Base-by-base conservation (phyloP, 1,140 invertebrate genomes). In the Ruditapes philippinarum region DNA sequence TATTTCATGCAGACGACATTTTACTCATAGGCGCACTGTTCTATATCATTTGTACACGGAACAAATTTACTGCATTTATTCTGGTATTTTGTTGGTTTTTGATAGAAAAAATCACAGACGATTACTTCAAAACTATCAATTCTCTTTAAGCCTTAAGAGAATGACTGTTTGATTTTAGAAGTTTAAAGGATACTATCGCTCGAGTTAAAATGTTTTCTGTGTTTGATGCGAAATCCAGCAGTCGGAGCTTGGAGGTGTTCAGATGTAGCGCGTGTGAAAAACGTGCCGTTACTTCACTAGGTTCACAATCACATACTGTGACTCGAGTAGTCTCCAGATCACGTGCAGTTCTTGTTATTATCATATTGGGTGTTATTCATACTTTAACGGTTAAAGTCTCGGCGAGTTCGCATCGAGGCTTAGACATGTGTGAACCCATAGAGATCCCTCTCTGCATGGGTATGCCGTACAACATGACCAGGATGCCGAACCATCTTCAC, bases 381-480 rank as follows among this genome's bases (percentile, higher is more conserved):
- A 62, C 65, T 83, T 57, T 83, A n/a, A 45, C 65, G 57, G 25
- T 74, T 19, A 51, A 45, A 28, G 42, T 85, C 4, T 57, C 40
- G 7, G 36, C 62, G 40, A 31, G 81, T 28, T 5, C 81, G 12
- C 80, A 90, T 33, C 74, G 82, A 68, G 79, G 91, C 0, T 83
- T 92, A 62, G 94, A 94, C 51, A 92, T 91, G 38, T 96, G 95
- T 89, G 94, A 95, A 84, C 92, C 93, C 4, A 94, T 96, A 19
- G 87, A 92, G 42, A 94, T 96, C 28, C 94, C 95, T 12, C 90
- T 94, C 91, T 96, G 95, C 57, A 86, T 92, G n/a, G 85, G 91
- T 28, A 95, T 95, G 93, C 93, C 94, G 11, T 96, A 95, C 85
- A 95, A 95, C 80, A 93, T 95, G 92, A 96, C 95, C 0, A 86